These are phyloP conservation scores for Callitettix versicolor DNA, from an alignment of 1,140 invertebrate genomes.

Conservation along the genomic window DNA sequence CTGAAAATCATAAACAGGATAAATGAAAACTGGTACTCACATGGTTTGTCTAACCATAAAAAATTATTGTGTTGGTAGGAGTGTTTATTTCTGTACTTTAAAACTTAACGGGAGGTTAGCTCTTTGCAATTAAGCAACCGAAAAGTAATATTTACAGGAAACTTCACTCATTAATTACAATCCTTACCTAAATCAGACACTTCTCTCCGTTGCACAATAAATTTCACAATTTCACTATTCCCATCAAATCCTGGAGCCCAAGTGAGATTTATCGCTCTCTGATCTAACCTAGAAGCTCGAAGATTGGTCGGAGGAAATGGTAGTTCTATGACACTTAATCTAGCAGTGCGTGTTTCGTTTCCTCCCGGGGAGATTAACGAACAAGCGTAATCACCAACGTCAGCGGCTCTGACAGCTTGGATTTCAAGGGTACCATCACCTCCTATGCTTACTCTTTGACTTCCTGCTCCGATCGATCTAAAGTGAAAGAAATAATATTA, in stretches of 20 bases:
- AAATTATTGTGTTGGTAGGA: too few species aligned
- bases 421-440: constrained; percentile 71
- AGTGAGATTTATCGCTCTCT: constrained; percentile 70
- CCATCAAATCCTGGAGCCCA: constrained; percentile 96
- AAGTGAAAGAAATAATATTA: constrained; percentile 9
- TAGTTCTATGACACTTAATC: constrained; percentile 82
- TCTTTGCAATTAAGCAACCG: neutral
- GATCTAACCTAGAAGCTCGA: constrained; percentile 52
- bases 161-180: too few species aligned
- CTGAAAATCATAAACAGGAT: too few species aligned
- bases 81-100: too few species aligned
- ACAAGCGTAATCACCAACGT: constrained; percentile 74
- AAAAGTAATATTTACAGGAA: neutral
- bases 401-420: constrained; percentile 64
- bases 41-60: too few species aligned
- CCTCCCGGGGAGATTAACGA: constrained; percentile 77
- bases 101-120: neutral
- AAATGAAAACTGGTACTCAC: too few species aligned
- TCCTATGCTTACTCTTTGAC: constrained; percentile 57
- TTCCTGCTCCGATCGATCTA: constrained; percentile 29
- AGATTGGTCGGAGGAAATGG: constrained; percentile 86
- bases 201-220: constrained; percentile 82
- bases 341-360: constrained; percentile 77
- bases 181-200: constrained; percentile 69
- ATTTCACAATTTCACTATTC: constrained; percentile 88